A percentile compares a stretch with the other conserved stretches of the same genome.
Evolutionary conservation across 1,140 invertebrate species (phyloP).

Genomic region (Cotesia typhae): DNA sequence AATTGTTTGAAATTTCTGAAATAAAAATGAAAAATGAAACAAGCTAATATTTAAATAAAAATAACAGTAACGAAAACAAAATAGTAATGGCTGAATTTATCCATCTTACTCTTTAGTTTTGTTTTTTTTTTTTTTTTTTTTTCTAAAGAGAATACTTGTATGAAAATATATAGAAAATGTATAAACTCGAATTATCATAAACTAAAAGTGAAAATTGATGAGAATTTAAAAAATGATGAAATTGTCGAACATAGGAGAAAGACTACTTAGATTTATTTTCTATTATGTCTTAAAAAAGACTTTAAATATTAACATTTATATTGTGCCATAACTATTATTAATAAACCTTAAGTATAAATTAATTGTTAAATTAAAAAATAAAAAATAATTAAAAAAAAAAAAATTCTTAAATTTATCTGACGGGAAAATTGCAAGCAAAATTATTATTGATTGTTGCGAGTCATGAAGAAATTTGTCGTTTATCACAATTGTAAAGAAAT

Average conservation of each 20-base stretch:
- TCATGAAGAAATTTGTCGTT: background rate
- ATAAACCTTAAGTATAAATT: slow-evolving; percentile 61
- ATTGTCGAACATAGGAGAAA: slow-evolving; percentile 59
- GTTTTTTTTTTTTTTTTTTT: too few species aligned
- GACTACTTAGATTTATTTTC: slow-evolving; percentile 66
- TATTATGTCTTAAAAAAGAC: slow-evolving; percentile 65
- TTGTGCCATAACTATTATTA: slow-evolving; percentile 66
- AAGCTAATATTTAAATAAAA: slow-evolving; percentile 40
- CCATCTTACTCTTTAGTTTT: background rate
- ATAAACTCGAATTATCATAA: slow-evolving; percentile 16
- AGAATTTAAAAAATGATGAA: slow-evolving; percentile 52
- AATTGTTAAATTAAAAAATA: slow-evolving; percentile 52
- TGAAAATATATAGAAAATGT: slow-evolving; percentile 39
- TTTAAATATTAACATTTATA: slow-evolving; percentile 65
- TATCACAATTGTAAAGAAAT: background rate
- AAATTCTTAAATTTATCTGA: slow-evolving; percentile 60
- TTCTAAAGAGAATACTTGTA: slow-evolving; percentile 45
- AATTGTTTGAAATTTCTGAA: slow-evolving; percentile 15
- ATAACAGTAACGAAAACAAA: background rate
- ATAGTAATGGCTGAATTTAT: slow-evolving; percentile 41
- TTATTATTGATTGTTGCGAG: slow-evolving; percentile 20
- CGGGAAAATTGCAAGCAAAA: slow-evolving; percentile 54
- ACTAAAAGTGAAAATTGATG: slow-evolving; percentile 35
- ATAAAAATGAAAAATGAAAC: slow-evolving; percentile 32
- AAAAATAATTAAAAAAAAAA: slow-evolving; percentile 42